These are phyloP conservation scores for Drosophila macrospina DNA, from an alignment of 2,888 invertebrate species.

Conservation along the genomic window DNA sequence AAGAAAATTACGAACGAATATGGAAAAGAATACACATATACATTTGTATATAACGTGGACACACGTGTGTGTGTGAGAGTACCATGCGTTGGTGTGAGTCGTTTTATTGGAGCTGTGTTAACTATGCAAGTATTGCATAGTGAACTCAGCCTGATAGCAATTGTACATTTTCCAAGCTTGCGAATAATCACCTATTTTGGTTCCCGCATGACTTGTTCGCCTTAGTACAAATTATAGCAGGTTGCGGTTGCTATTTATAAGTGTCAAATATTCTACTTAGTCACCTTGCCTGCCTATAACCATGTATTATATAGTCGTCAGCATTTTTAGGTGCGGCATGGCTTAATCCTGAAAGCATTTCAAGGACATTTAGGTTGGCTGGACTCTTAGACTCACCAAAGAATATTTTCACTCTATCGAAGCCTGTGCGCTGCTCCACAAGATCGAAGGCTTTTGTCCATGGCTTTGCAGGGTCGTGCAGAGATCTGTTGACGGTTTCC, in stretches of 20 bases:
- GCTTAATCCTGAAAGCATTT: slow-evolving; percentile 14
- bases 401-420: slow-evolving; percentile 91
- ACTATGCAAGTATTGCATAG: slow-evolving; percentile 17
- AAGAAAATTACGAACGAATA: slow-evolving; percentile 44
- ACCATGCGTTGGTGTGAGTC: slow-evolving; percentile 20
- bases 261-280: slow-evolving; percentile 36
- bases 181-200: slow-evolving; percentile 41
- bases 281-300: slow-evolving; percentile 41
- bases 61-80: slow-evolving; percentile 12
- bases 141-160: slow-evolving; percentile 20
- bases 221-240: slow-evolving; percentile 50
- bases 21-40: slow-evolving; percentile 43
- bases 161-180: slow-evolving; percentile 26
- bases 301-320: slow-evolving; percentile 48
- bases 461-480: slow-evolving; percentile 90
- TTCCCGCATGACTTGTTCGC: slow-evolving; percentile 35
- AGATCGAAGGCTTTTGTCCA: slow-evolving; percentile 89
- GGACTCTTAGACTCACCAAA: slow-evolving; percentile 87
- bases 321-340: slow-evolving; percentile 29
- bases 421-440: slow-evolving; percentile 90
- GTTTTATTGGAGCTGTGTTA: slow-evolving; percentile 11
- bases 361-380: slow-evolving; percentile 9
- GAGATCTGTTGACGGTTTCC: slow-evolving; percentile 87
- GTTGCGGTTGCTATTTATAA: slow-evolving; percentile 69
- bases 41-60: neutral